Evolutionary conservation across 2,888 invertebrate genomes (phyloP).

Genomic region (Poecilobothrus nobilitatus): DNA sequence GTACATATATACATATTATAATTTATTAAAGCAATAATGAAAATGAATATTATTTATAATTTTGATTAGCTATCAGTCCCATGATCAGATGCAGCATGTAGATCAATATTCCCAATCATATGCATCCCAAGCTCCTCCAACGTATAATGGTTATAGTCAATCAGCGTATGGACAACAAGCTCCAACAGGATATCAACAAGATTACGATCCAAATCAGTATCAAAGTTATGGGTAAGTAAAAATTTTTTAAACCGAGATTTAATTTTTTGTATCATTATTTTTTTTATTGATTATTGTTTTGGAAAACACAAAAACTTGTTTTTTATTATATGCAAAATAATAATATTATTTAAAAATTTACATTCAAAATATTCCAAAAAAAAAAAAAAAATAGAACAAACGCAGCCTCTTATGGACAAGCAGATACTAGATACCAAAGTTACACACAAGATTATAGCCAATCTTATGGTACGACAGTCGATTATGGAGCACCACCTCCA

Average conservation of each 20-base stretch:
- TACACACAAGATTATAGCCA: slow-evolving; percentile 43
- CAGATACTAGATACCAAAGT: slow-evolving; percentile 40
- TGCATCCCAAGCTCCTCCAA: slow-evolving; percentile 33
- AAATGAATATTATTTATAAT: neutral
- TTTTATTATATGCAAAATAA: neutral
- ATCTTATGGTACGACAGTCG: slow-evolving; percentile 41
- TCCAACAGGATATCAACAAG: slow-evolving; percentile 30
- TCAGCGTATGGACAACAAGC: slow-evolving; percentile 35
- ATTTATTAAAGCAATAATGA: no score
- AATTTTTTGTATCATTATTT: no score
- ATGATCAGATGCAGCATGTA: slow-evolving; percentile 37
- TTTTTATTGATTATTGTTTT: no score
- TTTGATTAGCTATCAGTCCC: slow-evolving; percentile 32
- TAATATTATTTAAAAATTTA: no score
- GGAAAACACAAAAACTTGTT: neutral
- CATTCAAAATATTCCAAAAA: no score
- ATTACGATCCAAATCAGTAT: slow-evolving; percentile 44
- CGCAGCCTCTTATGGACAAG: slow-evolving; percentile 31
- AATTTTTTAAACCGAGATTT: neutral
- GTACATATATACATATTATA: no score
- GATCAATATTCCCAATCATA: slow-evolving; percentile 43
- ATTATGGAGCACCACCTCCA: slow-evolving; percentile 40
- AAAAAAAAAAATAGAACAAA: neutral
- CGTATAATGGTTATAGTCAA: slow-evolving; percentile 42
- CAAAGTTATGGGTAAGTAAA: slow-evolving; percentile 38